These are phyloP conservation scores for Drosophila algonquin DNA, from an alignment of 2,888 invertebrate species.

Conservation along the genomic window DNA sequence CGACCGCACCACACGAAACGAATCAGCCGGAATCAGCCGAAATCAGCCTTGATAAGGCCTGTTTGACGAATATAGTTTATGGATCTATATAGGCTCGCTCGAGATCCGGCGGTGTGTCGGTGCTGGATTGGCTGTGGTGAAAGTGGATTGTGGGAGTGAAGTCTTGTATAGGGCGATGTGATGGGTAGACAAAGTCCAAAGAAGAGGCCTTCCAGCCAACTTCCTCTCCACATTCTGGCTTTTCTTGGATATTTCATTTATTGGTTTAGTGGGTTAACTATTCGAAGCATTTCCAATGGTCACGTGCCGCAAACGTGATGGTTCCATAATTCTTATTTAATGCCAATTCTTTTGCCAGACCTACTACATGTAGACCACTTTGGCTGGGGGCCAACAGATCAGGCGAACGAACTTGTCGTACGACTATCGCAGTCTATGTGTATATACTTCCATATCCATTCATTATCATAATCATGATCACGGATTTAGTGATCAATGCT, in stretches of 20 bases:
- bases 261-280: background rate
- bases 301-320: slow-evolving; percentile 52
- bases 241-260: background rate
- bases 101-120: slow-evolving; percentile 20
- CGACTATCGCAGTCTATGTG: slow-evolving; percentile 8
- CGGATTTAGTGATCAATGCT: slow-evolving; percentile 15
- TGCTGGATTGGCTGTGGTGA: slow-evolving; percentile 32
- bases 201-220: slow-evolving; percentile 3
- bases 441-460: background rate
- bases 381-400: slow-evolving; percentile 32
- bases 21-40: too few relatives aligned
- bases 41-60: slow-evolving; percentile 18
- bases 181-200: slow-evolving; percentile 29
- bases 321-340: slow-evolving; percentile 48
- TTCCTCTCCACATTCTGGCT: background rate
- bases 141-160: slow-evolving; percentile 22
- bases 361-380: background rate
- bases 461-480: slow-evolving; percentile 33
- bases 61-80: slow-evolving; percentile 1
- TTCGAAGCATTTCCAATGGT: background rate
- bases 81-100: slow-evolving; percentile 10
- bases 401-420: slow-evolving; percentile 12
- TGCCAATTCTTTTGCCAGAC: slow-evolving; percentile 6
- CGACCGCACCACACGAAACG: background rate
- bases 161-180: slow-evolving; percentile 15